A percentile compares a stretch with the other conserved stretches of the same genome.
phyloP scores from a whole-genome alignment of 2,888 invertebrate genomes.

The Stictocephala bisonia region DNA sequence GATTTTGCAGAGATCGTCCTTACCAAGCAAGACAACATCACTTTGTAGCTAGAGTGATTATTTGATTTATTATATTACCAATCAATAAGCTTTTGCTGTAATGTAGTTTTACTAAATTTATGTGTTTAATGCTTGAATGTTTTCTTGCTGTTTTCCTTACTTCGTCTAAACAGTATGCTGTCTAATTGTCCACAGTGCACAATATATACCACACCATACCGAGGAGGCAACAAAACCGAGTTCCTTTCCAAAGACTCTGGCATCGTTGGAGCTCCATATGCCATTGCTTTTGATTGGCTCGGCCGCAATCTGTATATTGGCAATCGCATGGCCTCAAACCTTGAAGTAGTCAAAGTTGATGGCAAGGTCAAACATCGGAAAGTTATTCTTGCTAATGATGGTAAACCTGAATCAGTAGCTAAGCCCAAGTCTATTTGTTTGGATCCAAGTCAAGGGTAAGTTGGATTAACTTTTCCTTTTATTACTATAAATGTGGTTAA shows the following conservation, averaged over 20 bases:
- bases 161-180: neutral
- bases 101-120: neutral
- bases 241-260: slow-evolving; percentile 85
- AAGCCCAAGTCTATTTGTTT: slow-evolving; percentile 88
- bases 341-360: slow-evolving; percentile 89
- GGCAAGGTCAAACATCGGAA: slow-evolving; percentile 86
- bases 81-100: neutral
- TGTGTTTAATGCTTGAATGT: neutral
- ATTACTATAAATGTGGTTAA: neutral
- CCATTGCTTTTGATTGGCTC: slow-evolving; percentile 96
- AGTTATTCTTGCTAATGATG: slow-evolving; percentile 90
- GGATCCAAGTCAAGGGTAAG: slow-evolving; percentile 91
- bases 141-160: neutral
- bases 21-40: no score
- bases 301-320: slow-evolving; percentile 95
- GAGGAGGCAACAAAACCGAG: slow-evolving; percentile 85
- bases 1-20: no score
- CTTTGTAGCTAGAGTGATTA: no score
- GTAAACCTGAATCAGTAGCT: slow-evolving; percentile 85
- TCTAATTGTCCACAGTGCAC: slow-evolving; percentile 73
- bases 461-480: slow-evolving; percentile 52
- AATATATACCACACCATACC: slow-evolving; percentile 84
- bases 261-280: slow-evolving; percentile 90
- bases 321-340: slow-evolving; percentile 88
- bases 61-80: neutral